phyloP scores from a whole-genome alignment of 2,113 vertebrate genomes.

The Myrmophylax atrothorax region DNA sequence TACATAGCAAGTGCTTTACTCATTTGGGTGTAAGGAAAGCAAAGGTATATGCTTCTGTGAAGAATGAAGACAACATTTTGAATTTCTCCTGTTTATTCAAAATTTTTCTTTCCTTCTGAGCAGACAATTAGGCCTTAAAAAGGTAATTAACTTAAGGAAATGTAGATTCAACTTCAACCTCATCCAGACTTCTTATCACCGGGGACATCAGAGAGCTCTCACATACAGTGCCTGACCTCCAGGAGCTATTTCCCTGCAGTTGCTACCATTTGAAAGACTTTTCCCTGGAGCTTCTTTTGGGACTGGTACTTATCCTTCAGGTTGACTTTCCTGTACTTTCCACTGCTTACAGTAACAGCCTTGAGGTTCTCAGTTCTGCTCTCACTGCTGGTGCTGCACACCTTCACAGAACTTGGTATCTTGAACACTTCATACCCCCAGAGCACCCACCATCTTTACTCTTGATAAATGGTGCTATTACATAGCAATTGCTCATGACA shows the following conservation, averaged over 20 bases:
- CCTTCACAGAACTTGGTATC: neutral
- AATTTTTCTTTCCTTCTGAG: neutral
- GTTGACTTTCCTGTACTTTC: neutral
- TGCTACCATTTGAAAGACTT: neutral
- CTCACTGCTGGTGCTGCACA: neutral
- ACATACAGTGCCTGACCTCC: neutral
- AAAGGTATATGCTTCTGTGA: neutral
- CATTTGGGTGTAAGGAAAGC: neutral
- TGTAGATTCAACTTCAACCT: neutral
- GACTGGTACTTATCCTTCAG: neutral
- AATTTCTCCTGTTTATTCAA: neutral
- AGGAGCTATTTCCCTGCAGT: neutral
- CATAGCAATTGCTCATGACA: neutral
- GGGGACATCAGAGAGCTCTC: neutral
- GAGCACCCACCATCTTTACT: neutral
- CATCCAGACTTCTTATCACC: neutral
- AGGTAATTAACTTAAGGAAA: neutral
- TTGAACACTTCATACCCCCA: neutral
- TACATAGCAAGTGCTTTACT: neutral
- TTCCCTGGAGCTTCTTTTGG: neutral
- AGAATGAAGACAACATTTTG: neutral
- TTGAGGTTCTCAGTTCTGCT: neutral
- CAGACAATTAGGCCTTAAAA: neutral
- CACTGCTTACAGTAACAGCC: neutral
- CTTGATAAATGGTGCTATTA: neutral